A percentile compares a stretch with the other conserved stretches of the same genome.
Conservation (phyloP, 23 tunicate species). For the Oikopleura albicans region DNA sequence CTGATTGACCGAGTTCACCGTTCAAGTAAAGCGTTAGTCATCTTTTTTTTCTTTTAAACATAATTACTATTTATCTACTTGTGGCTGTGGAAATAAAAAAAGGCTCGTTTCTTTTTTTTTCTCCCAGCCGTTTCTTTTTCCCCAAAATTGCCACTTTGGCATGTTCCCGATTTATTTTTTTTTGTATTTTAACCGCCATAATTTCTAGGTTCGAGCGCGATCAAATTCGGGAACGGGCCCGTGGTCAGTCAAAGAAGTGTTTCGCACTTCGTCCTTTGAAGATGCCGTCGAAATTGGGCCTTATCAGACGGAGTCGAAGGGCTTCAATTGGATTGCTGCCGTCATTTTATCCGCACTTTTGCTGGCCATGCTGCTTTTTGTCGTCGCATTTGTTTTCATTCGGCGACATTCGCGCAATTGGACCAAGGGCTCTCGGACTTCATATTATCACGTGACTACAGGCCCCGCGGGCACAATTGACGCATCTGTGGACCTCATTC, state of each 20-base stretch:
- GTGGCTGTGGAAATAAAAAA: no score
- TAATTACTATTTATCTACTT: no score
- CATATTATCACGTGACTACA: neutral
- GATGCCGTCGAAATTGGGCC: neutral
- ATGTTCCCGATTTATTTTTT: no score
- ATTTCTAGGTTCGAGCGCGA: neutral
- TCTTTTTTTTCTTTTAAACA: no score
- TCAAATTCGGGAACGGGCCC: neutral
- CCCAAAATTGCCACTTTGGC: no score
- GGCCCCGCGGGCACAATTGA: slow-evolving; percentile 16
- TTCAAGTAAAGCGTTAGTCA: no score
- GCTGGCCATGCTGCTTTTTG: neutral
- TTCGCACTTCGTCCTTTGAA: neutral
- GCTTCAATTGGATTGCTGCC: neutral
- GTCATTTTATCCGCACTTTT: neutral
- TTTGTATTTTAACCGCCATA: no score
- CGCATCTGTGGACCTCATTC: slow-evolving; percentile 7
- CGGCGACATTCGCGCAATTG: neutral
- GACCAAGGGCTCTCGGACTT: neutral
- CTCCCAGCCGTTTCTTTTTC: no score
- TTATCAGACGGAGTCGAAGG: neutral
- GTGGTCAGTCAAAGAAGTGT: neutral
- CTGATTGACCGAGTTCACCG: no score
- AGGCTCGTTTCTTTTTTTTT: no score
- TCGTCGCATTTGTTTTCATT: neutral